phyloP scores from a whole-genome alignment of 2,797 vertebrate species.

The Parambassis ranga region DNA sequence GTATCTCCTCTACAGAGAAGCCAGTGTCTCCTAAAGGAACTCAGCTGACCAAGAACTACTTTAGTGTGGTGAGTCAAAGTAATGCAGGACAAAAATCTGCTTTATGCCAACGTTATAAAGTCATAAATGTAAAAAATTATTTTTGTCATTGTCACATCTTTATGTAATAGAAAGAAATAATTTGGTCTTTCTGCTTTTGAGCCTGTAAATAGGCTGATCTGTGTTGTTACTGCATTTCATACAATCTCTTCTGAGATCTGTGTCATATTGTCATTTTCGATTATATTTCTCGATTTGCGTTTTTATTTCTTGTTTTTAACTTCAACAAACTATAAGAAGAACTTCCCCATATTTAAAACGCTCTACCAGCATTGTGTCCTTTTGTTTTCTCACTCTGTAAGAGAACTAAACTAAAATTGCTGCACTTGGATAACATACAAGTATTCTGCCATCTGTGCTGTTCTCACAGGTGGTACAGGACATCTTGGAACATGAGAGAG shows the following conservation, averaged over 20 bases:
- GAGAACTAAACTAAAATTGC: too few species aligned
- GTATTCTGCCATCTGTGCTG: neutral
- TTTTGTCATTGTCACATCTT: neutral
- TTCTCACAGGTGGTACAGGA: conserved; percentile 91
- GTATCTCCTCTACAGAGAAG: conserved; percentile 81
- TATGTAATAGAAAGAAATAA: too few species aligned
- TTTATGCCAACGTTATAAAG: too few species aligned
- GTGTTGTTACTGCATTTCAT: too few species aligned
- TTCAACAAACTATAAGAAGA: too few species aligned
- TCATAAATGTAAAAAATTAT: too few species aligned
- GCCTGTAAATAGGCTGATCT: too few species aligned
- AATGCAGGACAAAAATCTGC: fast-evolving
- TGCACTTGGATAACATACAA: neutral
- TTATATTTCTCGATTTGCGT: neutral
- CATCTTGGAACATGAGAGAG: conserved; percentile 95
- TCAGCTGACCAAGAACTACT: conserved; percentile 97
- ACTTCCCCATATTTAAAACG: too few species aligned
- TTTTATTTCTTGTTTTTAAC: neutral
- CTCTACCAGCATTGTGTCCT: neutral
- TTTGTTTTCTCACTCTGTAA: neutral
- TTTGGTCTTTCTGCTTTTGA: too few species aligned
- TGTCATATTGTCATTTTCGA: neutral
- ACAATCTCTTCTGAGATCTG: too few species aligned
- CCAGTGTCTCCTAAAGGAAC: conserved; percentile 91
- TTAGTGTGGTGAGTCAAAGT: conserved; percentile 87